These are phyloP conservation scores for Synanthedon tipuliformis DNA, from an alignment of 2,888 invertebrate genomes.

Conservation along the genomic window DNA sequence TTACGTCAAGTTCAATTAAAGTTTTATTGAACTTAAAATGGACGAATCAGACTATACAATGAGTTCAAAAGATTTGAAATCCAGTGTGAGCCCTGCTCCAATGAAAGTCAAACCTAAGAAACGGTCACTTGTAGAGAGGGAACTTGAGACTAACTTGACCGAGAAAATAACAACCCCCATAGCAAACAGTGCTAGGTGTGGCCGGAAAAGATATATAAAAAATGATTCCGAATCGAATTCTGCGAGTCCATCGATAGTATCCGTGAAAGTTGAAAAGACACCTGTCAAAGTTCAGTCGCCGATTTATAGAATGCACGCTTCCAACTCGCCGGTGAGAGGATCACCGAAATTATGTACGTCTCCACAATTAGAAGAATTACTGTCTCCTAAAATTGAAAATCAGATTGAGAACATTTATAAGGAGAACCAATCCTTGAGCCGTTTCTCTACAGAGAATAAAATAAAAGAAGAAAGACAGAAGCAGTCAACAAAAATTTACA, in stretches of 20 bases:
- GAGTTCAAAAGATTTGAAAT: slow-evolving; percentile 32
- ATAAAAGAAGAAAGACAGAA: slow-evolving; percentile 20
- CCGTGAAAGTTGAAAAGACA: slow-evolving; percentile 30
- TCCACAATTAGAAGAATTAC: slow-evolving; percentile 16
- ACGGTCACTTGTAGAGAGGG: slow-evolving; percentile 50
- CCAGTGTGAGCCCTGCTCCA: slow-evolving; percentile 17
- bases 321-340: slow-evolving; percentile 37
- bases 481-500: slow-evolving; percentile 45
- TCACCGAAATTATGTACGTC: not conserved
- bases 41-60: slow-evolving; percentile 50
- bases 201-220: slow-evolving; percentile 68
- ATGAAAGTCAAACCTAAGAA: slow-evolving; percentile 46
- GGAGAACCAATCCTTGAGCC: slow-evolving; percentile 45
- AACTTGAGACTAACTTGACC: slow-evolving; percentile 56
- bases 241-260: slow-evolving; percentile 28
- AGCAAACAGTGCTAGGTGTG: slow-evolving; percentile 57
- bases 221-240: slow-evolving; percentile 51
- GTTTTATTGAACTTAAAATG: slow-evolving; percentile 25
- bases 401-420: slow-evolving; percentile 50
- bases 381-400: slow-evolving; percentile 27
- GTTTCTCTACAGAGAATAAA: slow-evolving; percentile 36
- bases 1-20: slow-evolving; percentile 25
- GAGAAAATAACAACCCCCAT: slow-evolving; percentile 46
- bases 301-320: slow-evolving; percentile 52
- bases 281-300: slow-evolving; percentile 31